These are phyloP conservation scores for Chaetogeoica ovagalla DNA, from an alignment of 2,888 invertebrate species.

Conservation along the genomic window DNA sequence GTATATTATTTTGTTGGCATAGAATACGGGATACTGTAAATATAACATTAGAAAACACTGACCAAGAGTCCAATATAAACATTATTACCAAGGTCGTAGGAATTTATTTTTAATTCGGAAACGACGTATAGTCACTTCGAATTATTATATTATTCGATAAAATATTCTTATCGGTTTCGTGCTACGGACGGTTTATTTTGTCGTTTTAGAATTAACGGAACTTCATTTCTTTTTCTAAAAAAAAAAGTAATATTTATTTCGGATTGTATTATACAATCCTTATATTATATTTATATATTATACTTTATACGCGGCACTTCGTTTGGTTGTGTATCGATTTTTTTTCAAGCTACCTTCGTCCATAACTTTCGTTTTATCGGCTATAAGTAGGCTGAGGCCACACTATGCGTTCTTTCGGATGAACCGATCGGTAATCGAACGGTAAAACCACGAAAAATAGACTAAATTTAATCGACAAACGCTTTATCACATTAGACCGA, in stretches of 20 bases:
- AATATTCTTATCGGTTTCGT: neutral
- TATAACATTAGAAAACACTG: constrained; percentile 46
- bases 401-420: too few species aligned
- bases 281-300: neutral
- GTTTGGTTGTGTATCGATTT: neutral
- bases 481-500: too few species aligned
- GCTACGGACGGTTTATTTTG: too few species aligned
- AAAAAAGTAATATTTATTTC: neutral
- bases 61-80: constrained; percentile 12
- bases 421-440: too few species aligned
- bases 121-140: neutral
- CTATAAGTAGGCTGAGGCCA: too few species aligned
- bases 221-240: too few species aligned
- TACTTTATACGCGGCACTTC: neutral
- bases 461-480: too few species aligned
- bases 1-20: constrained; percentile 37
- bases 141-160: neutral
- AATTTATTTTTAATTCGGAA: constrained; percentile 14
- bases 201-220: too few species aligned
- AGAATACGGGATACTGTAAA: constrained; percentile 1
- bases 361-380: neutral
- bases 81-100: constrained; percentile 18
- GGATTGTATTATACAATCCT: neutral
- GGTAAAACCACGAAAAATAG: too few species aligned
- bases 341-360: neutral